These are phyloP conservation scores for Phalacrocorax aristotelis DNA, from an alignment of 2,113 vertebrate species.

Conservation along the genomic window DNA sequence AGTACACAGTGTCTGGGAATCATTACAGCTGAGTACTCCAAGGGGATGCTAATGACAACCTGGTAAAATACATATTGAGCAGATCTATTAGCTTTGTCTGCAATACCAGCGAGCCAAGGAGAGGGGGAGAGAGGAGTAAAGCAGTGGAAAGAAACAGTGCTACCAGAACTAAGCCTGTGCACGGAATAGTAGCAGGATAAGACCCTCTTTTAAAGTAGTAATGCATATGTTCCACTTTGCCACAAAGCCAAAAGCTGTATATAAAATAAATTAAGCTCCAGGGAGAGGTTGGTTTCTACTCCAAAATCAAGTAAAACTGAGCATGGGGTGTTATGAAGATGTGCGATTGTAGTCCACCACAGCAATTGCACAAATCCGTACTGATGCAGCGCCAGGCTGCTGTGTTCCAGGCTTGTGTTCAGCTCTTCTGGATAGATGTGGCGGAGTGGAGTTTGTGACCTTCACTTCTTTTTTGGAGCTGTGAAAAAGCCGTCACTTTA, in stretches of 20 bases:
- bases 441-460: not conserved
- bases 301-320: not conserved
- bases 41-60: not conserved
- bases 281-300: not conserved
- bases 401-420: not conserved
- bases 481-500: not conserved
- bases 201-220: not conserved
- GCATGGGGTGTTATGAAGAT: not conserved
- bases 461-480: not conserved
- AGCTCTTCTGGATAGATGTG: not conserved
- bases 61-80: not conserved
- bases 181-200: not conserved
- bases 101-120: not conserved
- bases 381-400: not conserved
- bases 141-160: not conserved
- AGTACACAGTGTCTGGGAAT: not conserved
- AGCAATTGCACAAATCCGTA: not conserved
- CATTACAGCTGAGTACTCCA: not conserved
- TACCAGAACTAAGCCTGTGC: not conserved
- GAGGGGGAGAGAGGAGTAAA: not conserved
- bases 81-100: not conserved
- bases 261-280: not conserved
- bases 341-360: not conserved
- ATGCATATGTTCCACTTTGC: not conserved
- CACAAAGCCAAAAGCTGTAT: not conserved